A percentile compares a stretch with the other conserved stretches of the same genome.
phyloP scores from a whole-genome alignment of 2,113 vertebrate genomes.

The Odontophorus gujanensis region DNA sequence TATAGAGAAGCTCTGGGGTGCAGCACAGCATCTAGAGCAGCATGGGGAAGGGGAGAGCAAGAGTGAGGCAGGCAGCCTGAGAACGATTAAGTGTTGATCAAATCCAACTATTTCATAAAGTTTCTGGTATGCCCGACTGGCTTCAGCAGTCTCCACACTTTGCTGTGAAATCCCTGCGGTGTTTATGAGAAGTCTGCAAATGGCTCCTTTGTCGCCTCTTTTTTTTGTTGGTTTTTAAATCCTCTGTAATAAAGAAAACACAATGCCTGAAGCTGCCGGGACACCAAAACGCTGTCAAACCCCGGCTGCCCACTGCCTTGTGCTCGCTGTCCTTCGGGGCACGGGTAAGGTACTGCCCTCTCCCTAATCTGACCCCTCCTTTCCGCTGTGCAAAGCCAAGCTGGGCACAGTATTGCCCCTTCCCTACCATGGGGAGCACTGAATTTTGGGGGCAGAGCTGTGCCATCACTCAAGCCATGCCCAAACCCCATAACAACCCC shows the following conservation, averaged over 20 bases:
- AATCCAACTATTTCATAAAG: conserved; percentile 16
- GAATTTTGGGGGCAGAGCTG: background rate
- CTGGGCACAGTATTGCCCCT: background rate
- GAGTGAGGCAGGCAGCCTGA: background rate
- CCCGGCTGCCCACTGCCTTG: background rate
- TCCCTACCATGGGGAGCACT: background rate
- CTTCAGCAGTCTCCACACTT: background rate
- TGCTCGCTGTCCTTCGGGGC: accelerated
- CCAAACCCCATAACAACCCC: background rate
- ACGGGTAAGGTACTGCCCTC: accelerated
- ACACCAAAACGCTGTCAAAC: background rate
- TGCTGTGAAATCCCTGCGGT: background rate
- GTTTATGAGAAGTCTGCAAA: background rate
- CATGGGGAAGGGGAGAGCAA: background rate
- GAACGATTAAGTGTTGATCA: background rate
- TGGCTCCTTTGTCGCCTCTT: background rate
- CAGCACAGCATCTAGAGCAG: background rate
- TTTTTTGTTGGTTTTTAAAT: background rate
- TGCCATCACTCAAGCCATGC: background rate
- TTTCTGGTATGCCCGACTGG: background rate
- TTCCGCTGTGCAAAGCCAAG: background rate
- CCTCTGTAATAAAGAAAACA: accelerated
- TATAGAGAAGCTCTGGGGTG: background rate
- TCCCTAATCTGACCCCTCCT: background rate
- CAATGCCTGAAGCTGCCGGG: background rate